A percentile compares a stretch with the other conserved stretches of the same genome.
Conservation (phyloP, 2,888 invertebrate species). For the Lasioglossum marginatum region DNA sequence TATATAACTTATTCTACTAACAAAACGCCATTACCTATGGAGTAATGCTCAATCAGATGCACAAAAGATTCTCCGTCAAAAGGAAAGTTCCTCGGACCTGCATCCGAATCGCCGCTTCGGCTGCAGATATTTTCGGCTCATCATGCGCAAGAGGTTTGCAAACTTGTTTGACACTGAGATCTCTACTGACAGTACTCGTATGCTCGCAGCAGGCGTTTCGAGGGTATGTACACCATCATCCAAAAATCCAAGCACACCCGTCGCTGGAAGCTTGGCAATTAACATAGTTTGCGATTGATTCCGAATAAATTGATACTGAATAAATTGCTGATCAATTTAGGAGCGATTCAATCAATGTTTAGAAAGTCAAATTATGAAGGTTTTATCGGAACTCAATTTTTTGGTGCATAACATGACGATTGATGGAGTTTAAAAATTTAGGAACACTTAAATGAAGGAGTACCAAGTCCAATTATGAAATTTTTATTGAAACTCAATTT, state of each 20-base stretch:
- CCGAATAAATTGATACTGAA: neutral
- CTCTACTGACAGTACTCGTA: neutral
- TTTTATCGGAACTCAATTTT: too few relatives aligned
- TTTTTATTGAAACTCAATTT: too few relatives aligned
- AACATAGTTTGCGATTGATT: neutral
- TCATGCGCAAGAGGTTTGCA: neutral
- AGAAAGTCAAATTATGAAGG: too few relatives aligned
- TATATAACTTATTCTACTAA: neutral
- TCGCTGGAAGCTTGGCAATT: neutral
- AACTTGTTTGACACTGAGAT: slow-evolving; percentile 7
- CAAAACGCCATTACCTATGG: neutral
- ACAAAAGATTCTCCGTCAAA: neutral
- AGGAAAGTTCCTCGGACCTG: neutral
- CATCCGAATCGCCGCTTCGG: neutral
- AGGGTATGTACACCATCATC: neutral
- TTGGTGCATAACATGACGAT: too few relatives aligned
- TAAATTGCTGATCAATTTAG: too few relatives aligned
- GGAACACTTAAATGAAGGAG: too few relatives aligned
- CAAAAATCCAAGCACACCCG: neutral
- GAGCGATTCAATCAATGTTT: too few relatives aligned
- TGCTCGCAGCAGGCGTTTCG: neutral
- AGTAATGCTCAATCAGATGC: neutral
- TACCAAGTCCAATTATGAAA: too few relatives aligned
- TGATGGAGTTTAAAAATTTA: too few relatives aligned
- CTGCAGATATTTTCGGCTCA: slow-evolving; percentile 14